Base-by-base conservation (phyloP, 2,797 vertebrate species). In the Siniperca obscura region DNA sequence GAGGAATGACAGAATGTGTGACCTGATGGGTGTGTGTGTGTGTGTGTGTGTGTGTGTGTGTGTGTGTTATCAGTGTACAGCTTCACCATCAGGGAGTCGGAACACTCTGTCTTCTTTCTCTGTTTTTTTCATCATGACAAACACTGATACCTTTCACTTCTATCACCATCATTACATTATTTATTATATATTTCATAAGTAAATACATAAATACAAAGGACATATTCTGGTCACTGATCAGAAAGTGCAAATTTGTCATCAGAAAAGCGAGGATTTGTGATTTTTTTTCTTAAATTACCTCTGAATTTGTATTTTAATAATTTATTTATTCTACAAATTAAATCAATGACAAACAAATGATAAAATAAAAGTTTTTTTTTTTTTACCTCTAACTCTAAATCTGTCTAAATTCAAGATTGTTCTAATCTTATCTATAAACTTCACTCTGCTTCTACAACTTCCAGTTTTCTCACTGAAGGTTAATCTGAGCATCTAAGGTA, bases 71-170 rank as follows among this genome's bases (percentile, higher is more conserved):
- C 40, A 48, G 44, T 42, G 52, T 57, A 3, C 34, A 52, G 62
- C 70, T 67, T n/a, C 56, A 65, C 56, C 76, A 74, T 65, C 78
- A 53, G 13, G n/a, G 57, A 65, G 60, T 27, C n/a, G 21, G 55
- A 78, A 78, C 77, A 52, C 42, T 62, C 70, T 86, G 80, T 30
- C 30, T 30, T 86, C 86, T 70, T 40, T 22, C 14, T 83, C 57
- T 57, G 17, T 71, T 21, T 78, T 72, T 56, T 66, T 57, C 65
- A 50, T 53, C 78, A 55, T 27, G 38, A 57, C n/a, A 57, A 10
- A 52, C 17, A 73, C 19, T 7, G 4, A 46, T 53, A 4, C 17
- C 34, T 74, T 17, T 70, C 27, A 44, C 46, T 69, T 55, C n/a
- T 30, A 2, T 75, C 25, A 56, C 21, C 36, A 2, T 2, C 57